These are phyloP conservation scores for Drosophila punjabiensis DNA, from an alignment of 1,140 invertebrate genomes.

Conservation along the genomic window DNA sequence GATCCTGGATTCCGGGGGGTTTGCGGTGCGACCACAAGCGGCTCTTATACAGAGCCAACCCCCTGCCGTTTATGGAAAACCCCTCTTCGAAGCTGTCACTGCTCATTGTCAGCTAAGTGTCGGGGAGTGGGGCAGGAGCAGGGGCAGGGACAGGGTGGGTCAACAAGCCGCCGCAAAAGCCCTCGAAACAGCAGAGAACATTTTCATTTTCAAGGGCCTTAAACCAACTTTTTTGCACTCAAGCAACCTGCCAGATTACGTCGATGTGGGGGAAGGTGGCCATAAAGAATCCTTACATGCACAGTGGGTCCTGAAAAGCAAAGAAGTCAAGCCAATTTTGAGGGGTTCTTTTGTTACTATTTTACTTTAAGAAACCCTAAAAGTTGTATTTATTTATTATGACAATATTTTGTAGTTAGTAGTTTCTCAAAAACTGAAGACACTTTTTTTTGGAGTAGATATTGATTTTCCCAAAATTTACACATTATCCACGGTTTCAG, in stretches of 20 bases:
- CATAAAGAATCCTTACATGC: slow-evolving; percentile 60
- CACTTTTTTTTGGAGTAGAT: background rate
- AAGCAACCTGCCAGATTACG: slow-evolving; percentile 57
- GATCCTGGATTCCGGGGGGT: slow-evolving; percentile 14
- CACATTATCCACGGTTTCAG: background rate
- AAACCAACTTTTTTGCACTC: slow-evolving; percentile 74
- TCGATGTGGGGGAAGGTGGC: slow-evolving; percentile 40
- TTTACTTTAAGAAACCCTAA: background rate
- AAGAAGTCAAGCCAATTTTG: background rate
- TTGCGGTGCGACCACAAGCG: slow-evolving; percentile 71
- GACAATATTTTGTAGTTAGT: background rate
- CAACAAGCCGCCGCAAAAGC: slow-evolving; percentile 53
- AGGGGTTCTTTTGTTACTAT: too few species aligned
- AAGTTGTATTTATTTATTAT: background rate
- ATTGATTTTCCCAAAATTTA: background rate
- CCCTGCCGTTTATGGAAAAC: background rate
- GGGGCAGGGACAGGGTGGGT: background rate
- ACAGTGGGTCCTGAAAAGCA: slow-evolving; percentile 37
- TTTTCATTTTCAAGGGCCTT: slow-evolving; percentile 80
- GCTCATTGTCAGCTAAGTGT: slow-evolving; percentile 81
- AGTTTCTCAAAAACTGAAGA: background rate
- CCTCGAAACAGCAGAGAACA: slow-evolving; percentile 43
- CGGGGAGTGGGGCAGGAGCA: slow-evolving; percentile 22
- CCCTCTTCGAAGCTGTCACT: slow-evolving; percentile 63
- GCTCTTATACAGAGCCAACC: slow-evolving; percentile 46